phyloP scores from a whole-genome alignment of 2,797 vertebrate species.

The Hozukius guyotensis region DNA sequence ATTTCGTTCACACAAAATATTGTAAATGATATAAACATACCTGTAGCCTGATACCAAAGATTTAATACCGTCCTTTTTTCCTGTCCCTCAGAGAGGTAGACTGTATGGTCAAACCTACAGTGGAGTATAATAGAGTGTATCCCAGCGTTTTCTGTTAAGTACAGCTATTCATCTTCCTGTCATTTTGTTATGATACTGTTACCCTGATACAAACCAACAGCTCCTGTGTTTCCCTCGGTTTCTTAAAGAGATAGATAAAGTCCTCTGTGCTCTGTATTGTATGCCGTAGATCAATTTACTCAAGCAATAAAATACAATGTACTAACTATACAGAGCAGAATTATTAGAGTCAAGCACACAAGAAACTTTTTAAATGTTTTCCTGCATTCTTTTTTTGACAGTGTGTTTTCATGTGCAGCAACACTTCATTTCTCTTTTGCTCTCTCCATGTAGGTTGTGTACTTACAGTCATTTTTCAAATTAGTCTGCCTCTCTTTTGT shows the following conservation, averaged over 20 bases:
- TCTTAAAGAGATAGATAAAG: conserved; percentile 12
- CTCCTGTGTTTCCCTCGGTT: conserved; percentile 17
- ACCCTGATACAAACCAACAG: conserved; percentile 37
- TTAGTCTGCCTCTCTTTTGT: neutral
- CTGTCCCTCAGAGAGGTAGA: conserved; percentile 56
- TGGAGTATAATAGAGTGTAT: conserved; percentile 22
- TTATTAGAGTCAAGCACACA: neutral
- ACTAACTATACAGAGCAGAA: neutral
- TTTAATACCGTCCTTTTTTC: conserved; percentile 42
- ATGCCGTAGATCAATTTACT: neutral
- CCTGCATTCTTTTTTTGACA: too few species aligned
- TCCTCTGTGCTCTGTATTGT: neutral
- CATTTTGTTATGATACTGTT: conserved; percentile 62
- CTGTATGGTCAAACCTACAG: conserved; percentile 44
- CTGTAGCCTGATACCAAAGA: conserved; percentile 39
- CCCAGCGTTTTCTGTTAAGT: conserved; percentile 49
- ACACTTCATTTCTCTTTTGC: neutral
- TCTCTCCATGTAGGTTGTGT: neutral
- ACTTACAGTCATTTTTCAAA: neutral
- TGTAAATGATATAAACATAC: conserved; percentile 55
- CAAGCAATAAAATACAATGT: neutral
- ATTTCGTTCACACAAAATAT: conserved; percentile 18
- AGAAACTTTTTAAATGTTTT: too few species aligned
- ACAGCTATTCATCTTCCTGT: conserved; percentile 59
- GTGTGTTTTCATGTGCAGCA: too few species aligned